Evolutionary conservation across 2,888 invertebrate species (phyloP), one percentile per base, ranked within the genome.

Genomic region (Mythimna vitellina): DNA sequence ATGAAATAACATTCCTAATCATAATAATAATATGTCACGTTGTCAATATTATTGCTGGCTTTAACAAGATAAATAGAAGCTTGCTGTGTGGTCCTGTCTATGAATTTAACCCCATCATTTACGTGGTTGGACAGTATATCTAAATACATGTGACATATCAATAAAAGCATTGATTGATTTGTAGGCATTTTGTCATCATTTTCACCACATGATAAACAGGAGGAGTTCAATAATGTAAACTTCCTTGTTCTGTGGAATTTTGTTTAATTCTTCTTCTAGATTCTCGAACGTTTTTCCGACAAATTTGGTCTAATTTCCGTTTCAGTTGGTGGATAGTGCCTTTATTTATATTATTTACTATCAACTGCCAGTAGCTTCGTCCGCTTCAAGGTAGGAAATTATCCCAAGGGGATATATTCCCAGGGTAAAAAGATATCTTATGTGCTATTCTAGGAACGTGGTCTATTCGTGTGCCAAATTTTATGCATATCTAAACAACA

Each of bases 31-130:
- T 38, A n/a, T 73, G n/a, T 42, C 38, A 49, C 6, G 29, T 38
- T 70, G 56, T 65, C 12, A 65, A 65, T 74, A 72, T 38, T 75
- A 51, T 57, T 75, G 66, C 29, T 75, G 38, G 32, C 42, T 25
- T 35, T n/a, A n/a, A 20, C 22, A 65, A 32, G 25, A 20, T 65
- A 74, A 49, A 76, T 49, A 70, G 12, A n/a, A 72, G 46, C 53
- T 63, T 32, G 6, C 3, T 63, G 42, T 64, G 63, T 68, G 54
- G 51, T 69, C 74, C 42, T 66, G 35, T 51, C 57, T 64, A 53
- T 58, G 53, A 60, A 54, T 32, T 35, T 54, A 49, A 29, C 17
- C 25, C 32, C 57, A 64, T 51, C 54, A 54, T 46, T 68, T 46
- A 74, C 63, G 53, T 61, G 42, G 42, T 54, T 20, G 68, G 49